Evolutionary conservation across 1,140 invertebrate genomes (phyloP).

Genomic region (Hestina assimilis): DNA sequence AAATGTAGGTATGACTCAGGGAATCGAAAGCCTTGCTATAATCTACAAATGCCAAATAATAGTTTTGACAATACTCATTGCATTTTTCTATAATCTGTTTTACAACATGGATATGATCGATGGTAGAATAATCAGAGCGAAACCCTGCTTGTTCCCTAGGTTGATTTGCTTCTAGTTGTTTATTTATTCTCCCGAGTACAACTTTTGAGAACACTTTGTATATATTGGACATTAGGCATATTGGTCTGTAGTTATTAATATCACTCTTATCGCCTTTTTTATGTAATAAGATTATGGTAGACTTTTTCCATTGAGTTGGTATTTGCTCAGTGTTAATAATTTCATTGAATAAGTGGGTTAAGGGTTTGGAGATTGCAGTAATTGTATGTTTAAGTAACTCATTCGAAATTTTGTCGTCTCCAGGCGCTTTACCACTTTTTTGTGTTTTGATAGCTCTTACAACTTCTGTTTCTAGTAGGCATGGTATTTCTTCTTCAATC

Average conservation of each 20-base stretch:
- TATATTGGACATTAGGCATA: not conserved
- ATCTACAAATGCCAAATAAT: not conserved
- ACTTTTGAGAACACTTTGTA: constrained; percentile 4
- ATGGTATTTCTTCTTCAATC: not conserved
- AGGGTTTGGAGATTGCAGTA: not conserved
- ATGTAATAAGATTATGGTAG: constrained; percentile 8
- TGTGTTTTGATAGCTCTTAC: constrained; percentile 10
- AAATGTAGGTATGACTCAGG: not conserved
- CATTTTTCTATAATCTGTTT: not conserved
- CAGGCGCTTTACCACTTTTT: constrained; percentile 16
- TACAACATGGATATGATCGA: not conserved
- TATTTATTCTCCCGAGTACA: not conserved
- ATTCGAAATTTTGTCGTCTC: constrained; percentile 2
- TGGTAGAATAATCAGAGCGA: not conserved
- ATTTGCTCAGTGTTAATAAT: not conserved
- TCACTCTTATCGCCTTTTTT: constrained; percentile 8
- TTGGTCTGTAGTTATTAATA: constrained; percentile 2
- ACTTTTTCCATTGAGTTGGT: constrained; percentile 8
- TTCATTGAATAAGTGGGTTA: constrained; percentile 4
- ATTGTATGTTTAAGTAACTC: not conserved
- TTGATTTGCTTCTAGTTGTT: not conserved
- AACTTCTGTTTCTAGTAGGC: constrained; percentile 10
- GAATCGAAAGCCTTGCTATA: constrained; percentile 5
- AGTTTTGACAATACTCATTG: not conserved
- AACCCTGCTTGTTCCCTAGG: constrained; percentile 1